Percentiles rank a stretch among this genome's conserved stretches.
Evolutionary conservation across 2,797 vertebrate genomes (phyloP).

Genomic region (Chaetophractus vellerosus): DNA sequence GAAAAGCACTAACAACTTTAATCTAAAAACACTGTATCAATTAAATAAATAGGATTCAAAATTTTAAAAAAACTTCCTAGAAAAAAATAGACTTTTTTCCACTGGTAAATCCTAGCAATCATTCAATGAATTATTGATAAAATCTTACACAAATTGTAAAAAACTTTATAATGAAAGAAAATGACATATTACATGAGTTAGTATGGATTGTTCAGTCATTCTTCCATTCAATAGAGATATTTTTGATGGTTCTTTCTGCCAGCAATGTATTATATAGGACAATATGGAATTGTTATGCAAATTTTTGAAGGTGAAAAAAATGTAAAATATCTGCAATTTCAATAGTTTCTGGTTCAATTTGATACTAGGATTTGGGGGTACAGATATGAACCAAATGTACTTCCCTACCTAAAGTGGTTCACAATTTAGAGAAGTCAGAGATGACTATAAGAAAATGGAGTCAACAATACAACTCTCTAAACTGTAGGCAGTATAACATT

Average conservation of each 20-base stretch:
- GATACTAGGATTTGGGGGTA: not conserved
- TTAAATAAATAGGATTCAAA: not conserved
- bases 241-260: slow-evolving; percentile 11
- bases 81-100: not conserved
- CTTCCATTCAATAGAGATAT: not conserved
- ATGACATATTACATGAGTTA: not conserved
- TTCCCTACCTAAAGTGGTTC: not conserved
- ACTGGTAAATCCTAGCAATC: not conserved
- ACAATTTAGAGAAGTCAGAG: not conserved
- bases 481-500: accelerated
- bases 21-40: not conserved
- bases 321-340: slow-evolving; percentile 17
- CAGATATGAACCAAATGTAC: not conserved
- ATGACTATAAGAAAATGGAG: not conserved
- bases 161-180: slow-evolving; percentile 32
- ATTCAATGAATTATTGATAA: not conserved
- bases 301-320: not conserved
- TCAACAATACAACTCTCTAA: not conserved
- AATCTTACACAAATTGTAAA: not conserved
- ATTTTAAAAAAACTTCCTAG: not conserved
- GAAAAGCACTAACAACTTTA: not conserved
- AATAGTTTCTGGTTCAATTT: not conserved
- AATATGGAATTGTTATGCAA: not conserved
- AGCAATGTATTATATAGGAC: not conserved
- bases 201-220: not conserved